Conservation (phyloP, 2,113 vertebrate species). For the Cromileptes altivelis region DNA sequence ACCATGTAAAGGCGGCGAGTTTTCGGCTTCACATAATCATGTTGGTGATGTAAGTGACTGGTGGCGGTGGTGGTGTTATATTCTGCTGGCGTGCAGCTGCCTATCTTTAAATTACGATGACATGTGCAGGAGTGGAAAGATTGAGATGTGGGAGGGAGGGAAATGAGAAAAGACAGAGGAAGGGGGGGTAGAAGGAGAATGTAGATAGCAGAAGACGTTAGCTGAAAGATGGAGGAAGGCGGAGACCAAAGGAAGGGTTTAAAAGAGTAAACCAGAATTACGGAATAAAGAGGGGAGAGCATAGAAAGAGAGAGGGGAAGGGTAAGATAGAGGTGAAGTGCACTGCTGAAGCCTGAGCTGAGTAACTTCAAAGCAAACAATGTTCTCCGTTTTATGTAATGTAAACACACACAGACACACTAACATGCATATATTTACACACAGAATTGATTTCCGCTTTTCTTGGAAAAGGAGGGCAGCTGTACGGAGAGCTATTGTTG, state of each 20-base stretch:
- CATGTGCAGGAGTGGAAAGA: conserved; percentile 41
- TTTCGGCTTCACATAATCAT: conserved; percentile 27
- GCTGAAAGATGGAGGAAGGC: conserved; percentile 19
- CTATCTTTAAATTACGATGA: conserved; percentile 60
- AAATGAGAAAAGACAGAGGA: not conserved
- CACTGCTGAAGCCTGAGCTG: conserved; percentile 33
- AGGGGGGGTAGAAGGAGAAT: not conserved
- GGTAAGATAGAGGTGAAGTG: conserved; percentile 24
- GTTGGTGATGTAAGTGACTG: conserved; percentile 37
- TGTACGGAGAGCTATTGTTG: conserved; percentile 14
- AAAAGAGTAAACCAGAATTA: conserved; percentile 30
- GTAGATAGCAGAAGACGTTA: conserved; percentile 1
- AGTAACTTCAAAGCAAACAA: conserved; percentile 47
- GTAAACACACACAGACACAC: conserved; percentile 23
- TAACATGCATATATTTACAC: not conserved
- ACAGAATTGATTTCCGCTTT: conserved; percentile 30
- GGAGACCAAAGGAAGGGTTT: conserved; percentile 17
- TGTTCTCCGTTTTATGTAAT: conserved; percentile 26
- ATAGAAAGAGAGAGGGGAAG: conserved; percentile 7
- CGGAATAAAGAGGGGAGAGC: conserved; percentile 19
- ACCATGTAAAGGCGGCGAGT: conserved; percentile 7
- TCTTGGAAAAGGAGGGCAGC: conserved; percentile 38
- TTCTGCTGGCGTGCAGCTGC: conserved; percentile 34
- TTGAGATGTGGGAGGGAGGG: conserved; percentile 29
- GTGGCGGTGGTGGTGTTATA: conserved; percentile 28